Evolutionary conservation across 2,888 invertebrate genomes (phyloP).

Genomic region (Galerucella calmariensis): DNA sequence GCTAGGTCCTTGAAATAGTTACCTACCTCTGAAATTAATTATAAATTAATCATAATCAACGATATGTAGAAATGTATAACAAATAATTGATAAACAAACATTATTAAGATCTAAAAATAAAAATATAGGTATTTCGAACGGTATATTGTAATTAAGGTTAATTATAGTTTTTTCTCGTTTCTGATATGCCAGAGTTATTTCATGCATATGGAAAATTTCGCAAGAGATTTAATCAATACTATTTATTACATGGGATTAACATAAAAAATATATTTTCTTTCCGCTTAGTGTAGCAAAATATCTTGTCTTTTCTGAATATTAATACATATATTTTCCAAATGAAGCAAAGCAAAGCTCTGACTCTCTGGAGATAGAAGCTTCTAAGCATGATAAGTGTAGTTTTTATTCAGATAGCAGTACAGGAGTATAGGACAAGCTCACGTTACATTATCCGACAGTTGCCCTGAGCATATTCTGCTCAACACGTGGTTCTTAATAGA

Average conservation of each 20-base stretch:
- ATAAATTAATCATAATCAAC: neutral
- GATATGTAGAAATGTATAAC: slow-evolving; percentile 11
- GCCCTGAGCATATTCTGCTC: no score
- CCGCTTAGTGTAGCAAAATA: neutral
- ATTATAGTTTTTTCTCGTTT: neutral
- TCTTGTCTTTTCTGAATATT: neutral
- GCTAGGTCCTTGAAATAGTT: slow-evolving; percentile 23
- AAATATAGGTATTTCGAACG: neutral
- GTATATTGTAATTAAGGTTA: neutral
- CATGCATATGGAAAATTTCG: neutral
- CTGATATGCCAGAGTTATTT: neutral
- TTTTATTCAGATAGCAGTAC: no score
- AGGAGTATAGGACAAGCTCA: no score
- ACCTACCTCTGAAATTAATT: slow-evolving; percentile 20
- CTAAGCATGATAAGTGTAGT: no score
- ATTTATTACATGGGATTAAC: neutral
- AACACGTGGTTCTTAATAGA: no score
- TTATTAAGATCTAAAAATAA: neutral
- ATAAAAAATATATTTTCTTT: neutral
- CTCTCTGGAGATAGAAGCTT: no score
- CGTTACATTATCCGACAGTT: no score
- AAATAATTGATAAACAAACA: slow-evolving; percentile 15
- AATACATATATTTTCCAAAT: no score
- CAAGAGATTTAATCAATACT: neutral
- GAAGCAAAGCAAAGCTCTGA: no score